Evolutionary conservation across 2,888 invertebrate genomes (phyloP).

Genomic region (Hanleya hanleyi): DNA sequence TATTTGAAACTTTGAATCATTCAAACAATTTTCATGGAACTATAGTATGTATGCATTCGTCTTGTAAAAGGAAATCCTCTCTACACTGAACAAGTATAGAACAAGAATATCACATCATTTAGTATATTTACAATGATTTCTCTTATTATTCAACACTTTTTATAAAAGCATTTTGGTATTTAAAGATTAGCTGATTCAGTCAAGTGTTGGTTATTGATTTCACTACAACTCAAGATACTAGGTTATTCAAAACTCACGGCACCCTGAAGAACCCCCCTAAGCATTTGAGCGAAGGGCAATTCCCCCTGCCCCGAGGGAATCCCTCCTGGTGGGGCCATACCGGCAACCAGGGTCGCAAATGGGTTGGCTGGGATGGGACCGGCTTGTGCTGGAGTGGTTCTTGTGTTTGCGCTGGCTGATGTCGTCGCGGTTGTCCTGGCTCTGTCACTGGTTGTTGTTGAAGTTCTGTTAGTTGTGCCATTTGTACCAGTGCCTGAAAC

Average conservation of each 20-base stretch:
- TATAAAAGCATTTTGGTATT: no score
- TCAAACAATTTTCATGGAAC: no score
- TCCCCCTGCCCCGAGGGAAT: constrained; percentile 10
- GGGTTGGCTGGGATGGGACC: constrained; percentile 32
- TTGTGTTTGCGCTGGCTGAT: constrained; percentile 23
- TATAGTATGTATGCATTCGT: no score
- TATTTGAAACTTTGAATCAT: no score
- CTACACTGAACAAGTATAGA: no score
- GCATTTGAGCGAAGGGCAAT: constrained; percentile 42
- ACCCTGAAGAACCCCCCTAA: constrained; percentile 44
- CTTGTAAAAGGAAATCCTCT: no score
- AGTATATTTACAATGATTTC: no score
- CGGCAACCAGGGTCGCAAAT: constrained; percentile 20
- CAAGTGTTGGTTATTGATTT: not conserved
- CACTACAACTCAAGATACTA: not conserved
- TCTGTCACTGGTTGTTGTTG: constrained; percentile 24
- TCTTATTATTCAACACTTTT: no score
- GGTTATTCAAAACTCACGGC: no score
- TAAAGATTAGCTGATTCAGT: no score
- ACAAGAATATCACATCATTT: no score
- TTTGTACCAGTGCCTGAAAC: no score
- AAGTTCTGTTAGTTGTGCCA: constrained; percentile 12
- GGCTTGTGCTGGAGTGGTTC: constrained; percentile 35
- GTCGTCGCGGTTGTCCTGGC: constrained; percentile 20
- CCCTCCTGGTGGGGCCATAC: constrained; percentile 1